Evolutionary conservation across 1,140 invertebrate genomes (phyloP), one percentile per base, ranked within the genome.

Genomic region (Lanistes nyassanus): DNA sequence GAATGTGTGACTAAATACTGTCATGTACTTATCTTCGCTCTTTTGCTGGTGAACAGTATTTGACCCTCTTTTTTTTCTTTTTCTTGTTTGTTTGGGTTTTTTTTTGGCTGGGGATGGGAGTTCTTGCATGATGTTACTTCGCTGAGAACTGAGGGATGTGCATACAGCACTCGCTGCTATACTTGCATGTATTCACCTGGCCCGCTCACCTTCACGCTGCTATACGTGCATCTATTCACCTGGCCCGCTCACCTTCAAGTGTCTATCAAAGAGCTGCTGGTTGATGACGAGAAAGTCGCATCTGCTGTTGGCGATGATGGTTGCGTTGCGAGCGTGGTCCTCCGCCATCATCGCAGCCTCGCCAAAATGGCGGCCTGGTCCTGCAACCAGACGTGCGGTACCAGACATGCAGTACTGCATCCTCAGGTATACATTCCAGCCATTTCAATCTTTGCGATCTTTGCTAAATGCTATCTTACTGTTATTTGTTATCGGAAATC

Each of bases 251-350:
- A 87, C 87, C 85, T 84, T 88, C 3, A 88, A 71, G 9, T 80
- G 83, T 23, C 82, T 75, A 74, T 88, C 83, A 81, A 86, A 89
- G 0, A 89, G 76, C 42, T 84, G 76, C 76, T 83, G 80, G 39
- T 83, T 81, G 11, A 89, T 84, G 3, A 88, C 84, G 65, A 89
- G 75, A 5, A 89, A 74, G 39, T 88, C 84, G 39, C 84, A 84
- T 26, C 78, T 66, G 31, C 84, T 84, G 47, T 88, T 85, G 13
- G 83, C 80, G 19, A 89, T 81, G 29, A 89, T 81, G 37, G 84
- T 81, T 19, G 87, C 87, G 60, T 86, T 88, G 31, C 88, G 69
- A n/a, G 81, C 75, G 26, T 78, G 80, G 56, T 88, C 87, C 21
- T 85, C 79, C 34, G 80, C 82, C 0, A 89, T 79, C 23, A 89